These are phyloP conservation scores for Pomatorhinus ruficollis DNA, from an alignment of 2,113 vertebrate genomes.

Conservation along the genomic window DNA sequence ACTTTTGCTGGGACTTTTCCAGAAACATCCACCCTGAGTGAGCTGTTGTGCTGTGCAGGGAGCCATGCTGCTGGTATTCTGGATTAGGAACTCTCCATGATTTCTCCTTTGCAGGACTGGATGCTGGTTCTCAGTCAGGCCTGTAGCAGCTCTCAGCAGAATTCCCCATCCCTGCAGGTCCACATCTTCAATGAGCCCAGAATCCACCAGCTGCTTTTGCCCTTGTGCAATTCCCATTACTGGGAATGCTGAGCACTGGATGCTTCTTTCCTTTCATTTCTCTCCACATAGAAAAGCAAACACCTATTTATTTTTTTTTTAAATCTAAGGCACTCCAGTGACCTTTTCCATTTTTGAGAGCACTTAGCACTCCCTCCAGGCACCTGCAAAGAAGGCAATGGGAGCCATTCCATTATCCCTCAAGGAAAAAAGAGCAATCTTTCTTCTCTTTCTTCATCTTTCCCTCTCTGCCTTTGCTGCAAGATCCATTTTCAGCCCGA, in stretches of 20 bases:
- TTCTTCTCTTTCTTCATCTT: not conserved
- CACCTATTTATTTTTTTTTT: not conserved
- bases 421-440: not conserved
- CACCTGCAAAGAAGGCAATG: not conserved
- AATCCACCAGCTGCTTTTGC: not conserved
- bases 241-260: not conserved
- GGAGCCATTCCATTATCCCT: not conserved
- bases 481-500: not conserved
- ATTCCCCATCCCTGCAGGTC: not conserved
- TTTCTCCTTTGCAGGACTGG: not conserved
- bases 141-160: not conserved
- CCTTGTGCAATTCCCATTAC: not conserved
- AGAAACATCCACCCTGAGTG: slow-evolving; percentile 8
- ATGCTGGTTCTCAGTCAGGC: not conserved
- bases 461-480: not conserved
- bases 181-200: fast-evolving
- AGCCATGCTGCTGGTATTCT: not conserved
- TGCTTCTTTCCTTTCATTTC: not conserved
- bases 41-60: not conserved
- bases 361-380: not conserved
- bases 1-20: slow-evolving; percentile 17
- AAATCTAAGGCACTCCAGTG: not conserved
- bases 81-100: not conserved
- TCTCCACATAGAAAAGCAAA: not conserved
- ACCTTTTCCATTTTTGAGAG: not conserved